Percentiles rank a stretch among this genome's conserved stretches.
phyloP scores from a whole-genome alignment of 1,140 invertebrate genomes.

The Drosophila melanica region DNA sequence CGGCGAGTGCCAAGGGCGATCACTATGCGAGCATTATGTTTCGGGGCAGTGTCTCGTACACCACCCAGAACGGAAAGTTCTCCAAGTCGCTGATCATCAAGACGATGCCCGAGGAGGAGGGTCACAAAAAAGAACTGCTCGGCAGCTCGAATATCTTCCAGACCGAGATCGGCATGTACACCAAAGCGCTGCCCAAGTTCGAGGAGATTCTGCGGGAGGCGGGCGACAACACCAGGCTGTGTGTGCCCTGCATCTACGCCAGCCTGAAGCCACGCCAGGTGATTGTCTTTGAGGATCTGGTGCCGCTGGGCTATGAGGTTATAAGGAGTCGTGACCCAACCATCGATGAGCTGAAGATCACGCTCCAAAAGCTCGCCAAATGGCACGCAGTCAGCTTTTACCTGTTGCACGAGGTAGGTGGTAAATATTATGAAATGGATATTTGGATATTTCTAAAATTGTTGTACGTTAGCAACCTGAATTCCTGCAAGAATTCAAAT shows the following conservation, averaged over 20 bases:
- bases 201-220: slow-evolving; percentile 45
- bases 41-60: slow-evolving; percentile 39
- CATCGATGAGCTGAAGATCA: slow-evolving; percentile 42
- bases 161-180: slow-evolving; percentile 67
- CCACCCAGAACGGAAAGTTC: not conserved
- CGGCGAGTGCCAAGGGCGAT: slow-evolving; percentile 63
- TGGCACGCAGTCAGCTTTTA: slow-evolving; percentile 63
- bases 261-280: slow-evolving; percentile 28
- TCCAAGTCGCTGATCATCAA: slow-evolving; percentile 60
- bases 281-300: slow-evolving; percentile 45
- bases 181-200: slow-evolving; percentile 47
- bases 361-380: slow-evolving; percentile 52
- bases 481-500: slow-evolving; percentile 36
- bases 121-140: slow-evolving; percentile 58
- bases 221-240: slow-evolving; percentile 37
- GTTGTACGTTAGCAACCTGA: slow-evolving; percentile 23
- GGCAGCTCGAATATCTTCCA: slow-evolving; percentile 37
- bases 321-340: slow-evolving; percentile 27
- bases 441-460: not conserved
- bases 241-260: slow-evolving; percentile 9
- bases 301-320: slow-evolving; percentile 15
- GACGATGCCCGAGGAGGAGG: slow-evolving; percentile 60
- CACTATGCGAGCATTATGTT: slow-evolving; percentile 78
- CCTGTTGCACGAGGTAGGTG: slow-evolving; percentile 41
- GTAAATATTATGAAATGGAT: not conserved